Percentiles rank a stretch among this genome's conserved stretches.
Conservation (phyloP, 2,888 invertebrate species). For the Andrena bicolor region DNA sequence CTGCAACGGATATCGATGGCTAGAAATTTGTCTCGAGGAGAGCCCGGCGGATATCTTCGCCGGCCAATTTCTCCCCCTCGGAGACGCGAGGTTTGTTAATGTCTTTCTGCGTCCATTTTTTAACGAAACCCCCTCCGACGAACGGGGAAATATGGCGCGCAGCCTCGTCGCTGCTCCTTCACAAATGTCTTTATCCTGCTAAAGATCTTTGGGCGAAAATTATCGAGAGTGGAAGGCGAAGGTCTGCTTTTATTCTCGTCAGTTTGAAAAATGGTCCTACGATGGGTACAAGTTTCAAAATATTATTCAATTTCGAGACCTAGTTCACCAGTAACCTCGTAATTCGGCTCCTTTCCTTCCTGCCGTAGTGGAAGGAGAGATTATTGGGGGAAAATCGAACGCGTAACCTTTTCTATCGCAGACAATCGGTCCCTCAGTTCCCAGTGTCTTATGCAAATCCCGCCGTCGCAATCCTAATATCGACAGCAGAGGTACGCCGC, state of each 20-base stretch:
- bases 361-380: neutral
- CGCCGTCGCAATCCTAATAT: slow-evolving; percentile 30
- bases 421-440: slow-evolving; percentile 22
- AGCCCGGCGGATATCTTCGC: slow-evolving; percentile 18
- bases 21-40: slow-evolving; percentile 60
- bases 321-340: too few species aligned
- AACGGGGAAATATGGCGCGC: slow-evolving; percentile 24
- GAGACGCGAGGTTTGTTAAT: slow-evolving; percentile 54
- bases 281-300: neutral
- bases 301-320: neutral
- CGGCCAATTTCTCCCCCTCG: slow-evolving; percentile 51
- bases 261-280: too few species aligned
- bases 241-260: too few species aligned
- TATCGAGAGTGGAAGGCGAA: too few species aligned
- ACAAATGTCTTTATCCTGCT: slow-evolving; percentile 10
- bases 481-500: slow-evolving; percentile 8
- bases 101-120: slow-evolving; percentile 44
- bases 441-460: slow-evolving; percentile 27
- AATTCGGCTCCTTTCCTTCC: too few species aligned
- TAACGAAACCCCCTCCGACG: slow-evolving; percentile 11
- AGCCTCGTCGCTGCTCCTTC: neutral
- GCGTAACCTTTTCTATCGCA: slow-evolving; percentile 18
- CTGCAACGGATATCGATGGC: slow-evolving; percentile 62
- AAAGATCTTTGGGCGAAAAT: neutral
- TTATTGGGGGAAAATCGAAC: slow-evolving; percentile 17